Evolutionary conservation across 1,140 invertebrate genomes (phyloP), one percentile per base, ranked within the genome.

Genomic region (Drosophila micromelanica): DNA sequence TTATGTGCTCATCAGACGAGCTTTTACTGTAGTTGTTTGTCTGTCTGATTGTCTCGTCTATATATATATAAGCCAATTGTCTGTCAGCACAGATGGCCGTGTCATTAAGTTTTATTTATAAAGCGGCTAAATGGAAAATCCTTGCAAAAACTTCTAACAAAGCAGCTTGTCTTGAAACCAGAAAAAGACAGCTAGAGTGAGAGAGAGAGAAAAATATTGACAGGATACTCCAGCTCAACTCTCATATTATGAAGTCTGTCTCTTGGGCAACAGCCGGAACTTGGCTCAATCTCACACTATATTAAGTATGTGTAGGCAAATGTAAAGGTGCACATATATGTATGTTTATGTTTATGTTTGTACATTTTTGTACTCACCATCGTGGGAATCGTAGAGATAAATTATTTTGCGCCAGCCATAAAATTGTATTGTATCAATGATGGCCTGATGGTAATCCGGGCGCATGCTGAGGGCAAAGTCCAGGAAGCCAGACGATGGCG

Each of bases 331-430:
- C 17, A 12, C 15, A 35, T 32, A 35, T 71, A 75, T 65, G 54
- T 48, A 67, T 60, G 51, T 45, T 20, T 20, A 20, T 20, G 20
- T 3, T 23, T 23, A 23, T 23, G 1, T 23, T 23, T 43, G 43
- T 43, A 17, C 55, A 55, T 52, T 35, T 35, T 6, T 49, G 35
- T 90, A 95, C 96, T 96, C 93, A 98, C 98, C 98, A 92, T 98
- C 97, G 91, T 98, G 97, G 5, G 97, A 98, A 93, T 98, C 97
- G 92, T 98, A 99, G 63, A 99, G 94, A 93, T 98, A 99, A 90
- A 98, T 97, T 82, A 99, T 97, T 91, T 96, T 96, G 76, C 95
- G 95, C 98, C 98, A 99, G 46, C 96, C 95, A 92, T 98, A 98
- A 92, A 97, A 96, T 71, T 95, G 94, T 74, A 99, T 97, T 20